These are phyloP conservation scores for Hypotaenidia okinawae DNA, from an alignment of 2,797 vertebrate genomes.

Conservation along the genomic window DNA sequence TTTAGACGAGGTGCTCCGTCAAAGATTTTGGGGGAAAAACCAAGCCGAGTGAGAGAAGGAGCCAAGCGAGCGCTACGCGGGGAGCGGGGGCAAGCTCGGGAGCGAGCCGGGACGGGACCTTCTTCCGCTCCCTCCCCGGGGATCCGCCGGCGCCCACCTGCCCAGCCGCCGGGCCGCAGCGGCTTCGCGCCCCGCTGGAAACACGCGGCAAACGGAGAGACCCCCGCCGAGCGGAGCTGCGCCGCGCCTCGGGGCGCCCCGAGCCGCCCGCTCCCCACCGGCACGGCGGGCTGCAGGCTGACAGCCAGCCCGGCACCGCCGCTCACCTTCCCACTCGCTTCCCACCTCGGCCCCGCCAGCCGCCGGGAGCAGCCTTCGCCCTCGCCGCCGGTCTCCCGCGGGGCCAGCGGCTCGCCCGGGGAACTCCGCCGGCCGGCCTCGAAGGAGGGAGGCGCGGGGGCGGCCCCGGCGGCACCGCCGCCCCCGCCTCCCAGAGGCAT, in stretches of 20 bases:
- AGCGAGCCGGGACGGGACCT: background rate
- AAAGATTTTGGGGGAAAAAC: accelerated
- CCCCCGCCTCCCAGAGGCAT: background rate
- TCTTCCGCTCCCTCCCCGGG: too few species aligned
- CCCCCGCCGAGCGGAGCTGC: background rate
- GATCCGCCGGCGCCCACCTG: background rate
- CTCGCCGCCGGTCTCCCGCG: background rate
- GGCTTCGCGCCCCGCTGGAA: background rate
- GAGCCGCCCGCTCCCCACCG: background rate
- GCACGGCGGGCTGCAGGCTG: background rate
- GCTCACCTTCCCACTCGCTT: background rate
- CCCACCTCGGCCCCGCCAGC: background rate
- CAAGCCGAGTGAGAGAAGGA: accelerated
- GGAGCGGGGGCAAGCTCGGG: background rate
- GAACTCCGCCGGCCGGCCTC: background rate
- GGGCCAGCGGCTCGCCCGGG: background rate
- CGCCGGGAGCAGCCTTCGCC: background rate
- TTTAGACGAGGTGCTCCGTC: background rate
- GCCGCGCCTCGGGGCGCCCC: background rate
- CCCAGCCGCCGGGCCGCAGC: background rate
- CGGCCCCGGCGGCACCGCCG: background rate
- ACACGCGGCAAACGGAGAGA: background rate
- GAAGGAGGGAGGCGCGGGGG: background rate
- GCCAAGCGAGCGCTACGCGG: accelerated
- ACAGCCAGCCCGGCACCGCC: background rate